Evolutionary conservation across 2,797 vertebrate species (phyloP), one percentile per base, ranked within the genome.

Genomic region (Pygocentrus nattereri): DNA sequence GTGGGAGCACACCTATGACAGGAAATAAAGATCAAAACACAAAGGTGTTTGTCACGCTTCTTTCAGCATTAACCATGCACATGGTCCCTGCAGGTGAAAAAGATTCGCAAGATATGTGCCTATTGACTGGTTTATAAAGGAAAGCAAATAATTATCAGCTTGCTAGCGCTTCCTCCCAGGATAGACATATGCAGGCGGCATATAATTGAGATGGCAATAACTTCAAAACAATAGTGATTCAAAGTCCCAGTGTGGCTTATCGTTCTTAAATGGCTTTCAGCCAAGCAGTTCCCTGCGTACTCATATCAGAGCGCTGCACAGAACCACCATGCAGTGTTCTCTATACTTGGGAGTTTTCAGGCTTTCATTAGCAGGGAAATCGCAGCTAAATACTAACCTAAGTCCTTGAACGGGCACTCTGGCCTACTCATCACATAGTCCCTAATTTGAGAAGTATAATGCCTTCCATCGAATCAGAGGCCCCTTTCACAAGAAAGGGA

Each of bases 121-220:
- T 18, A 21, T 59, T 47, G 25, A 12, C 38, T 58, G 19, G 27
- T 58, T 74, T 18, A 13, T 56, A 34, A 80, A 56, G 11, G 58
- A 34, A 38, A 52, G 18, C 65, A n/a, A 71, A 54, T 34, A 34
- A 71, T 71, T 71, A 62, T 76, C 56, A 62, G 49, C 31, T 19
- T 41, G 27, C 11, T 49, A 5, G 23, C 49, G 23, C n/a, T 50
- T 59, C 67, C 31, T 73, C 80, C 12, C 25, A 38, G 58, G 15
- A 68, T 62, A 49, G 25, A 59, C 58, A 23, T 69, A 65, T 82
- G 65, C 67, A 27, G 27, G 68, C 59, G 47, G 74, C 49, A 73
- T 56, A 30, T 82, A 76, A 77, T 82, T 72, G 75, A 72, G 58
- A 25, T 47, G 74, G 73, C 74, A 72, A 38, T 76, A 65, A 65